Conservation (phyloP, 2,113 vertebrate species). For the Paradisaea rubra region DNA sequence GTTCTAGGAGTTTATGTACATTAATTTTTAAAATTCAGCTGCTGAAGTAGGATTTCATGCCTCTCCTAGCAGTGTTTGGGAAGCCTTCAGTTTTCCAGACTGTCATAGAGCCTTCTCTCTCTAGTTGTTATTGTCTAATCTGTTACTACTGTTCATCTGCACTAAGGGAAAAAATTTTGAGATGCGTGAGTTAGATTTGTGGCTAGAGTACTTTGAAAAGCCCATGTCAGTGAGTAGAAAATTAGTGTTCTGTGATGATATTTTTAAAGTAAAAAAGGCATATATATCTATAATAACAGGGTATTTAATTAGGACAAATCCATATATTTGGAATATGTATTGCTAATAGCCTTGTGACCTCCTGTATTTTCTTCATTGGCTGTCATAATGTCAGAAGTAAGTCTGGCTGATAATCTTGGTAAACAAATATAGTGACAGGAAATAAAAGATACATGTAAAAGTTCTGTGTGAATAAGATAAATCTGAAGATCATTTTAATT, state of each 20-base stretch:
- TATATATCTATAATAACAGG: rapidly evolving
- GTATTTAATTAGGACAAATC: background rate
- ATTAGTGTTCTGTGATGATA: background rate
- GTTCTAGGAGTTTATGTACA: background rate
- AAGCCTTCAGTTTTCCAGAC: background rate
- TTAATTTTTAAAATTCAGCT: background rate
- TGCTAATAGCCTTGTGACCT: background rate
- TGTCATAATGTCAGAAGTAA: background rate
- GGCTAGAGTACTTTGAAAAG: background rate
- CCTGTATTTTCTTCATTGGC: background rate
- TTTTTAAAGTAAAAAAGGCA: background rate
- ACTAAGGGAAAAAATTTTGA: background rate
- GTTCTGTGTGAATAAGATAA: background rate
- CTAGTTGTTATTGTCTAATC: background rate
- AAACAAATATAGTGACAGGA: background rate
- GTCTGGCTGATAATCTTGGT: background rate
- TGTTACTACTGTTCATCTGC: background rate
- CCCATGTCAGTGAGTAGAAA: background rate
- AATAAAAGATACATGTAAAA: background rate
- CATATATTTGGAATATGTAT: background rate
- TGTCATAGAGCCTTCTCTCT: background rate
- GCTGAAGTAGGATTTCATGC: background rate
- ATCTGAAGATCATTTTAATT: background rate
- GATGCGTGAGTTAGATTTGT: background rate
- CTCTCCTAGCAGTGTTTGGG: background rate